Conservation (phyloP, 2,113 vertebrate genomes). For the Serinus canaria region DNA sequence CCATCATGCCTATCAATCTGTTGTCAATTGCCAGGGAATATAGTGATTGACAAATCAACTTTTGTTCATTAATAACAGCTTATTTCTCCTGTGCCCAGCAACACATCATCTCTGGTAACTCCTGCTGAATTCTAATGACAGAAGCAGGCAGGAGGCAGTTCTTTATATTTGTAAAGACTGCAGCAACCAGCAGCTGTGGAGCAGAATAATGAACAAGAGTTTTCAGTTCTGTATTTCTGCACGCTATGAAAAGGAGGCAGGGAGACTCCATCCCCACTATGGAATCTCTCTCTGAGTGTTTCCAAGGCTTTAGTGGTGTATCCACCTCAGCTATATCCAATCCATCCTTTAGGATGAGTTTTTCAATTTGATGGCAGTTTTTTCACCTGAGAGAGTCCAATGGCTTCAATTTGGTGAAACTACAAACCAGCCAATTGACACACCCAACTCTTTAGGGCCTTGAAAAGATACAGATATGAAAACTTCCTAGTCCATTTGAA, state of each 20-base stretch:
- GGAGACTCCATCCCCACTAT: not conserved
- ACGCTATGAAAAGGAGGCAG: not conserved
- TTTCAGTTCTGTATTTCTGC: constrained; percentile 6
- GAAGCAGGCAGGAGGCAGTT: not conserved
- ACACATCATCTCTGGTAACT: not conserved
- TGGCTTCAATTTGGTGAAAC: not conserved
- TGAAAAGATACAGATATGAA: not conserved
- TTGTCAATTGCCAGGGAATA: constrained; percentile 20
- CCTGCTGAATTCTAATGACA: not conserved
- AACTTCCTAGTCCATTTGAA: not conserved
- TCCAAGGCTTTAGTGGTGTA: not conserved
- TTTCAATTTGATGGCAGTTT: not conserved
- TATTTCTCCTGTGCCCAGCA: not conserved
- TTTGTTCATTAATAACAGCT: constrained; percentile 23
- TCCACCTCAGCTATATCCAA: not conserved
- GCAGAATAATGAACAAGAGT: not conserved
- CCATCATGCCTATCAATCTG: not conserved
- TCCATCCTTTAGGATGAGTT: not conserved
- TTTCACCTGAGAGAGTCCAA: not conserved
- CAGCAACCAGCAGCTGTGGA: not conserved
- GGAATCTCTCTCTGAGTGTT: not conserved
- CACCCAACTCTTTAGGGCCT: not conserved
- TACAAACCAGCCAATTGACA: not conserved
- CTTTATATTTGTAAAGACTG: not conserved
- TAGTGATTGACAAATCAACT: not conserved